These are phyloP conservation scores for Lycocerus yunnanus DNA, from an alignment of 2,888 invertebrate species.

Conservation along the genomic window DNA sequence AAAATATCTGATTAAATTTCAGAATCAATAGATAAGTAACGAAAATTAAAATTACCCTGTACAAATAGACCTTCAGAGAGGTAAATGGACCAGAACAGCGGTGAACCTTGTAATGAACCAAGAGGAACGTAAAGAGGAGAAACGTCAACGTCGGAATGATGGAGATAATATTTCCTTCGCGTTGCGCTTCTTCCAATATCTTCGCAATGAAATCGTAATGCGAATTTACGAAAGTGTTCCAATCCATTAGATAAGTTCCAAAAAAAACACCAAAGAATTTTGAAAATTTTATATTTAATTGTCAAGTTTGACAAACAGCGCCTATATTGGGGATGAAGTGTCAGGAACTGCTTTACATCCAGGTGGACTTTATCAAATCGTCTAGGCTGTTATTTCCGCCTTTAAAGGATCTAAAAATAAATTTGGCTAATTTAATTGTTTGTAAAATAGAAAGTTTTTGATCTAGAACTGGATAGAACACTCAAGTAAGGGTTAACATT, in stretches of 20 bases:
- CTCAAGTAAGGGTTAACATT: not conserved
- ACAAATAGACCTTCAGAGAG: slow-evolving; percentile 17
- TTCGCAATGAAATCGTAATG: not conserved
- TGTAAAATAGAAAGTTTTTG: not conserved
- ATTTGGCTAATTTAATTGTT: not conserved
- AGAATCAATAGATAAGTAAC: not conserved
- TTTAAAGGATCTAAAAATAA: not conserved
- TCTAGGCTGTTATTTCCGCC: not conserved
- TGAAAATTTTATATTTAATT: not conserved
- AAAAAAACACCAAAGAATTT: not conserved
- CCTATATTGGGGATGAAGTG: not conserved
- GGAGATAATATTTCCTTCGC: slow-evolving; percentile 10
- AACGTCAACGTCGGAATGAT: slow-evolving; percentile 30
- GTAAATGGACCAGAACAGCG: slow-evolving; percentile 23
- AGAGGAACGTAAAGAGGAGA: slow-evolving; percentile 22
- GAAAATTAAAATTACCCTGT: slow-evolving; percentile 22
- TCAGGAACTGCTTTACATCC: not conserved
- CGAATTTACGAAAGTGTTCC: not conserved
- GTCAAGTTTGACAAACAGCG: not conserved
- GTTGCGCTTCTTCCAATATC: not conserved
- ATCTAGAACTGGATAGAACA: not conserved
- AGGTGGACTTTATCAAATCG: not conserved
- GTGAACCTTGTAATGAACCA: slow-evolving; percentile 26
- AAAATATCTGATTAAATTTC: slow-evolving; percentile 15
- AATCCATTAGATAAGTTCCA: not conserved